Evolutionary conservation across 92 coral and sea anemone genomes (phyloP).

Genomic region (Chrysogorgia sp.): DNA sequence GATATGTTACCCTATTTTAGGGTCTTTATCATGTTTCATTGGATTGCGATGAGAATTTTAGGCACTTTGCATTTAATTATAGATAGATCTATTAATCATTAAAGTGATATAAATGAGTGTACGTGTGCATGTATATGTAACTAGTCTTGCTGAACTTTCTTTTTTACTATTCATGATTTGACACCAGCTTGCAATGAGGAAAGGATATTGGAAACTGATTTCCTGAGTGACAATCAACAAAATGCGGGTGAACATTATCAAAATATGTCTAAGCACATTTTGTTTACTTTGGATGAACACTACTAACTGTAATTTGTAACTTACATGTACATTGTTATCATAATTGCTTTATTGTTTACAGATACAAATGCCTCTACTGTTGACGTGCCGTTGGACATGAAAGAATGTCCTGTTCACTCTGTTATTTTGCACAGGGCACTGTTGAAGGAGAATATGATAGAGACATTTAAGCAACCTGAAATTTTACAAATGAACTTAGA

Average conservation of each 20-base stretch:
- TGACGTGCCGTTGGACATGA: conserved; percentile 3
- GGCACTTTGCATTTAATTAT: too few species aligned
- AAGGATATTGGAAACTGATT: not conserved
- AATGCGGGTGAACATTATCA: not conserved
- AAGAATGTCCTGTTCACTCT: conserved; percentile 25
- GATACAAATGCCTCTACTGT: conserved; percentile 2
- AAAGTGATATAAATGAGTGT: too few species aligned
- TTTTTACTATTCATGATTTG: not conserved
- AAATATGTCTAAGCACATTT: conserved; percentile 9
- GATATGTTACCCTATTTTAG: too few species aligned
- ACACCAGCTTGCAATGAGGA: conserved; percentile 11
- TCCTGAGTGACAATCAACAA: not conserved
- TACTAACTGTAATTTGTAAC: not conserved
- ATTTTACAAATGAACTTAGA: conserved; percentile 31
- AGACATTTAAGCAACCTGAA: conserved; percentile 30
- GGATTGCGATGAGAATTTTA: too few species aligned
- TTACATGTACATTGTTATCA: not conserved
- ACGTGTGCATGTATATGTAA: too few species aligned
- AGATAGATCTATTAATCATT: too few species aligned
- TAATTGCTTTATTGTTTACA: conserved; percentile 25
- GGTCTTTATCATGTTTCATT: too few species aligned
- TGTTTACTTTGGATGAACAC: not conserved
- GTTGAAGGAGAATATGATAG: conserved; percentile 39
- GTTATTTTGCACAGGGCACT: conserved; percentile 38
- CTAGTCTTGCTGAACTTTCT: too few species aligned